phyloP scores from a whole-genome alignment of 2,888 invertebrate species.

The Mantis religiosa region DNA sequence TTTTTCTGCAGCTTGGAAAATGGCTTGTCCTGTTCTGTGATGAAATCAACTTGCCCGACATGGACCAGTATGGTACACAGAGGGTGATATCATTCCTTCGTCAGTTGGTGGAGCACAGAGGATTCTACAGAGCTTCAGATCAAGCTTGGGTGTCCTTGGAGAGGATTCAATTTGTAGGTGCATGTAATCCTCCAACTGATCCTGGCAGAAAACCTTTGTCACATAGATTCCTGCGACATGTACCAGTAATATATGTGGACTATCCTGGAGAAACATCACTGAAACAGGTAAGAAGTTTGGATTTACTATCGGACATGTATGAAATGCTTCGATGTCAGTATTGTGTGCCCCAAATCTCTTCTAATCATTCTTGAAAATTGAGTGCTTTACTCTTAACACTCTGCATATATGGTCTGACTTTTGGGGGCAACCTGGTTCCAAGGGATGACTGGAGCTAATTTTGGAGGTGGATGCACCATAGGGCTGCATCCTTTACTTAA shows the following conservation, averaged over 20 bases:
- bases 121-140: constrained; percentile 85
- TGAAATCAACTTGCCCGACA: constrained; percentile 98
- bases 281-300: constrained; percentile 60
- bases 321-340: too few species aligned
- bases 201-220: constrained; percentile 95
- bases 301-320: background rate
- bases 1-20: constrained; percentile 70
- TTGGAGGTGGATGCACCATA: too few species aligned
- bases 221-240: constrained; percentile 84
- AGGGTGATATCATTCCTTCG: constrained; percentile 98
- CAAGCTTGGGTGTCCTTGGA: constrained; percentile 97
- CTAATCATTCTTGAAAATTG: too few species aligned
- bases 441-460: too few species aligned
- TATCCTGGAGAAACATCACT: constrained; percentile 97
- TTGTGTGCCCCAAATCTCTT: too few species aligned
- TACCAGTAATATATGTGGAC: constrained; percentile 98
- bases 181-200: constrained; percentile 99
- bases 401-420: too few species aligned
- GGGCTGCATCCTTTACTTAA: too few species aligned
- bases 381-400: too few species aligned
- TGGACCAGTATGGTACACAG: constrained; percentile 97
- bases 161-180: constrained; percentile 98
- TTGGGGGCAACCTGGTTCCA: too few species aligned
- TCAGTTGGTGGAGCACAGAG: constrained; percentile 94
- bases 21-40: constrained; percentile 99